Base-by-base conservation (phyloP, 2,797 vertebrate genomes). In the Sebastes hubbsi region DNA sequence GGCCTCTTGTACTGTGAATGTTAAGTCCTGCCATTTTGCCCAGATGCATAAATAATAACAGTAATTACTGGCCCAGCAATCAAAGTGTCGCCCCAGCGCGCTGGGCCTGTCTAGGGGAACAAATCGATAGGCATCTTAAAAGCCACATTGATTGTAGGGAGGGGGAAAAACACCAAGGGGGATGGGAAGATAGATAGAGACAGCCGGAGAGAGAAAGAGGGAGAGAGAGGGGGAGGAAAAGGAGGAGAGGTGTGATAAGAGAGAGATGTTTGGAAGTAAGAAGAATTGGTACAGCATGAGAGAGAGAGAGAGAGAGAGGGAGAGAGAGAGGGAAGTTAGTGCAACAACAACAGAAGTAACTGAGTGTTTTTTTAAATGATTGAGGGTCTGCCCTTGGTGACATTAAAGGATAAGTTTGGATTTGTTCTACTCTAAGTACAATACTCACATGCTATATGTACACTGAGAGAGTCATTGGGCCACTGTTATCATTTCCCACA, bases 11-110 rank as follows among this genome's bases (percentile, higher is more conserved):
- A 95, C 95, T 94, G 94, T 92, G 94, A 95, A 96, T 96, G 95
- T 96, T 96, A 96, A 96, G 95, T 96, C 95, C 95, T 96, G 96
- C 95, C 95, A 96, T 96, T 96, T 96, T 93, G 95, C 95, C 95
- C 95, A 96, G 95, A 96, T 96, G 95, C 95, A 96, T 96, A 96
- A 96, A 96, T 96, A 96, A 96, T 96, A 96, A 96, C 95, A 95
- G 95, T 96, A 96, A 96, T 96, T 96, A 96, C 96, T 95, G 93
- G 95, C 93, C 94, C 95, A 95, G 95, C 96, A 96, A 96, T 96
- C 95, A 96, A 96, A 96, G 95, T 95, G 95, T 96, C 95, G 95
- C 95, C 95, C 95, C 93, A 84, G 94, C 92, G 90, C 91, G 85
- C 93, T 88, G 93, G 94, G 94, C 92, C 95, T 95, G 95, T 96